These are phyloP conservation scores for Mycetomoellerius zeteki DNA, from an alignment of 1,140 invertebrate genomes.

Conservation along the genomic window DNA sequence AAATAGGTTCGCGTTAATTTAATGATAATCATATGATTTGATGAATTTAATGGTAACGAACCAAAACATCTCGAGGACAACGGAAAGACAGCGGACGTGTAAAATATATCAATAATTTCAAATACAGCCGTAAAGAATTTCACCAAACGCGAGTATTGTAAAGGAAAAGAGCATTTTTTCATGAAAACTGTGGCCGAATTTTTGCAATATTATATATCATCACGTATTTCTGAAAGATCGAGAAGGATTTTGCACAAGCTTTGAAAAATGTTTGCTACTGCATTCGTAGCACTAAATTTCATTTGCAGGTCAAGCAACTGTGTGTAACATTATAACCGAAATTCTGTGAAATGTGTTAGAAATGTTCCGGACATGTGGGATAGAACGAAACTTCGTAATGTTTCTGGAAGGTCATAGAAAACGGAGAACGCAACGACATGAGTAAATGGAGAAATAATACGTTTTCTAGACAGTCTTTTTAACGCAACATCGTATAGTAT, in stretches of 20 bases:
- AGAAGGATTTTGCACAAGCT: not conserved
- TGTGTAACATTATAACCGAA: slow-evolving; percentile 34
- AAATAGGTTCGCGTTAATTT: too few relatives aligned
- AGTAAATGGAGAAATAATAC: slow-evolving; percentile 52
- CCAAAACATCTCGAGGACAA: too few relatives aligned
- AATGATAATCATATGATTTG: too few relatives aligned
- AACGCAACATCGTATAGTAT: not conserved
- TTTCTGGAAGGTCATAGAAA: not conserved
- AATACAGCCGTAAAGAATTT: not conserved
- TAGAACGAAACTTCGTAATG: slow-evolving; percentile 18
- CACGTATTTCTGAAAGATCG: not conserved
- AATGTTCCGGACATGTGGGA: slow-evolving; percentile 2
- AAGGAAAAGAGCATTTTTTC: not conserved
- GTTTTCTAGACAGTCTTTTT: not conserved
- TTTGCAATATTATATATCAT: too few relatives aligned
- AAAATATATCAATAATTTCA: slow-evolving; percentile 37
- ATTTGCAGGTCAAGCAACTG: slow-evolving; percentile 40
- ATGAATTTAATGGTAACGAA: too few relatives aligned
- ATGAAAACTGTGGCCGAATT: not conserved
- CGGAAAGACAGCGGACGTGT: too few relatives aligned
- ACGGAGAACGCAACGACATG: slow-evolving; percentile 20
- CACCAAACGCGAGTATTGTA: not conserved
- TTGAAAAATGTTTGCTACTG: not conserved
- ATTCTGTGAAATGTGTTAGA: slow-evolving; percentile 24
- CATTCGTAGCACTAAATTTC: slow-evolving; percentile 1